Conservation (phyloP, 2,888 invertebrate species). For the Barypeithes pellucidus region DNA sequence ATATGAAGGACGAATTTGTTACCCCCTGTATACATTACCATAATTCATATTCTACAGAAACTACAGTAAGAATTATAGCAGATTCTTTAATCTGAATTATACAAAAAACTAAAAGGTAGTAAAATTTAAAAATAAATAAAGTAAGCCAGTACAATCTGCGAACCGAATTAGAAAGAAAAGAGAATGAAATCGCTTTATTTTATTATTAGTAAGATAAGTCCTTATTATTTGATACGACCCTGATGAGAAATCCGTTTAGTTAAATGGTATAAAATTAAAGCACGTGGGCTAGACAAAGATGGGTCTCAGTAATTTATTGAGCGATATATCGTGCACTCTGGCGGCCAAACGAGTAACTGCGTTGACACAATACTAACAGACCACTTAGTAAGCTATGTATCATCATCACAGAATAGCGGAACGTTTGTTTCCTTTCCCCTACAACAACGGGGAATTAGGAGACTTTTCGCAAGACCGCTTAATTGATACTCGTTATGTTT, state of each 20-base stretch:
- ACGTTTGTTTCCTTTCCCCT: constrained; percentile 53
- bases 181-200: too few relatives aligned
- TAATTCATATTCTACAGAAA: too few relatives aligned
- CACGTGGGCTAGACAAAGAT: constrained; percentile 66
- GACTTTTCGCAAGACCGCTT: constrained; percentile 26
- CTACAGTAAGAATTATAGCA: too few relatives aligned
- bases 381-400: constrained; percentile 68
- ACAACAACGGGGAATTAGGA: constrained; percentile 38
- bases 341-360: constrained; percentile 70
- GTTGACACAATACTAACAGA: constrained; percentile 71
- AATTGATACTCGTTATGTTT: constrained; percentile 22
- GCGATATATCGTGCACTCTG: constrained; percentile 71
- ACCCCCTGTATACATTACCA: too few relatives aligned
- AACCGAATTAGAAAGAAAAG: too few relatives aligned
- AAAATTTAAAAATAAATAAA: too few relatives aligned
- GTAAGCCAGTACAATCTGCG: too few relatives aligned
- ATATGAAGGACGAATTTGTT: too few relatives aligned
- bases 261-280: constrained; percentile 55
- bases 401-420: constrained; percentile 63
- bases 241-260: constrained; percentile 33
- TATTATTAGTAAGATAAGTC: not conserved
- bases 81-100: too few relatives aligned
- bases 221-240: not conserved
- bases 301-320: constrained; percentile 69
- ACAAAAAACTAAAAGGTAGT: too few relatives aligned